Conservation (phyloP, 2,797 vertebrate genomes). For the Monodelphis domestica region DNA sequence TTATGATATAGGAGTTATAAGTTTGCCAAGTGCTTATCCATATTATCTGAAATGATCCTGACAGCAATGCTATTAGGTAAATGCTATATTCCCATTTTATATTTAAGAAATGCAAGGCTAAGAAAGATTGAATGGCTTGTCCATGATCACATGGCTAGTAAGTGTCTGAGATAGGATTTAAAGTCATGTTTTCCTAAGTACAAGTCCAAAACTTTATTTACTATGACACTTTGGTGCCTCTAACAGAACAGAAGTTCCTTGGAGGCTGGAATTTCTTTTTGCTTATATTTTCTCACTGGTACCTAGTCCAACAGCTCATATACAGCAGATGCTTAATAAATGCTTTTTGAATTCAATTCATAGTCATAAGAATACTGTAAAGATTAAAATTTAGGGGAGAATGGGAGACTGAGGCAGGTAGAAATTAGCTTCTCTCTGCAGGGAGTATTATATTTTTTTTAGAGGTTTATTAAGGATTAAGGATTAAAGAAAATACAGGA, state of each 20-base stretch:
- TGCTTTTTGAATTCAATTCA: background rate
- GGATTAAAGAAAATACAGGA: too few species aligned
- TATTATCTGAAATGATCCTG: background rate
- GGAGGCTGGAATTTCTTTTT: background rate
- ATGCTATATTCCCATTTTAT: background rate
- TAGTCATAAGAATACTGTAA: too few species aligned
- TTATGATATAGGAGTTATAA: background rate
- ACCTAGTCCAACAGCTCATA: background rate
- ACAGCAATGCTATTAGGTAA: background rate
- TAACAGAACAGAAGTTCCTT: background rate
- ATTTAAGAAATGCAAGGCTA: background rate
- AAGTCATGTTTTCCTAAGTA: background rate
- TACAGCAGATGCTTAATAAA: background rate
- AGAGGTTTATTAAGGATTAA: too few species aligned
- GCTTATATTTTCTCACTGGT: background rate
- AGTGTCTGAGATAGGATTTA: background rate
- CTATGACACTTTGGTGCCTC: background rate
- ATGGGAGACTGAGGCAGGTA: too few species aligned
- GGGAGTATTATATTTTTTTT: too few species aligned
- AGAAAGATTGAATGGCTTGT: background rate
- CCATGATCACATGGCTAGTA: background rate
- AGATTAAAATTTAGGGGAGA: too few species aligned
- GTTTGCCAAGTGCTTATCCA: background rate
- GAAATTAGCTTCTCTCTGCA: too few species aligned
- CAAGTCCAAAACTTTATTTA: background rate